These are phyloP conservation scores for Vollenhovia emeryi DNA, from an alignment of 1,140 invertebrate species.

Conservation along the genomic window DNA sequence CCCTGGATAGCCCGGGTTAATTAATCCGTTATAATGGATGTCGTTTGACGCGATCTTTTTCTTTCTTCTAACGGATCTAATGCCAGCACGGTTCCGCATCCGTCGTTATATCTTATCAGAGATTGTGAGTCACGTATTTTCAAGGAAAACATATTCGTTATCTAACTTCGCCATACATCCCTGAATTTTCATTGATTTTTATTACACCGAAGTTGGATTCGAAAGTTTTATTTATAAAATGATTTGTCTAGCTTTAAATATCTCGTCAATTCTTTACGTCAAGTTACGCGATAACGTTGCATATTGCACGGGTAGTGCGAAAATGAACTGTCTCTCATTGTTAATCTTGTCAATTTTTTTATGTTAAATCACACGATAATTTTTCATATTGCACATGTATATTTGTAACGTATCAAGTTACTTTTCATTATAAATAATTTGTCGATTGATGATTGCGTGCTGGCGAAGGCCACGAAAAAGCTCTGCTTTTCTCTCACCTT, in stretches of 20 bases:
- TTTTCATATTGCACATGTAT: background rate
- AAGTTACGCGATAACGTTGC: background rate
- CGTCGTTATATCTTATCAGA: background rate
- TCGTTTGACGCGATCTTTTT: background rate
- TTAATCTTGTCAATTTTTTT: background rate
- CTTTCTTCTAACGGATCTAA: background rate
- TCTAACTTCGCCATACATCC: background rate
- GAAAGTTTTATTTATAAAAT: background rate
- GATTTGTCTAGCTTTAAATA: background rate
- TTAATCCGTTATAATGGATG: slow-evolving; percentile 20
- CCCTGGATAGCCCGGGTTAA: background rate
- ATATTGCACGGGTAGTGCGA: too few relatives aligned
- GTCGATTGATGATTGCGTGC: background rate
- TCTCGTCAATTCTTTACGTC: background rate
- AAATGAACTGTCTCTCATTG: background rate
- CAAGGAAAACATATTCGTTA: background rate
- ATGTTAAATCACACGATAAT: background rate
- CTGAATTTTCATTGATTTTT: background rate
- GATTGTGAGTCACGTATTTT: background rate
- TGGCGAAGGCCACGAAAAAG: too few relatives aligned
- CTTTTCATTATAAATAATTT: background rate
- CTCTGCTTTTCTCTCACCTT: background rate
- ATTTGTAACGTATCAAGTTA: background rate
- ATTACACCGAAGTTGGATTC: background rate
- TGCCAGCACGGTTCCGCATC: too few relatives aligned